phyloP scores from a whole-genome alignment of 53 echinoderm and acorn worm species.

The Temnopleurus reevesii region DNA sequence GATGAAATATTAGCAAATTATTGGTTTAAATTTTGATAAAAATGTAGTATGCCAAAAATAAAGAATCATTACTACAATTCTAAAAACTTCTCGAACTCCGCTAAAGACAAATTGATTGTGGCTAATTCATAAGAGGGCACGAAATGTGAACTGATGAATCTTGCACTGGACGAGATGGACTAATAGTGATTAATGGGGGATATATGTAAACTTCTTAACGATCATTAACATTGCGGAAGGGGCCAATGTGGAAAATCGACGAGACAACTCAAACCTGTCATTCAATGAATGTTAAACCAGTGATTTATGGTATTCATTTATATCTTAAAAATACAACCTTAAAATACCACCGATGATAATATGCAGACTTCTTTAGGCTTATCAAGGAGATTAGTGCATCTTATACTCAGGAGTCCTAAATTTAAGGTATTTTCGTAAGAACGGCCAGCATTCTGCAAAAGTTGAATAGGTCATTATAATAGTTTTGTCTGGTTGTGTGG shows the following conservation, averaged over 20 bases:
- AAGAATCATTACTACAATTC: too few species aligned
- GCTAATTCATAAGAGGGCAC: too few species aligned
- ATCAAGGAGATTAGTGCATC: not conserved
- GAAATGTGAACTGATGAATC: too few species aligned
- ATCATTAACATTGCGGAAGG: constrained; percentile 17
- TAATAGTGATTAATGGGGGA: not conserved
- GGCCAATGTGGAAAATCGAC: not conserved
- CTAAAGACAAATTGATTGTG: too few species aligned
- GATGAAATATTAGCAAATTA: too few species aligned
- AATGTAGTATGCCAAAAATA: too few species aligned
- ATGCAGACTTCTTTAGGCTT: too few species aligned
- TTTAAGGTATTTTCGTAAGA: not conserved
- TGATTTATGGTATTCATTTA: not conserved
- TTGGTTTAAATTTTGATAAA: too few species aligned
- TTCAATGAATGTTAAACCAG: not conserved
- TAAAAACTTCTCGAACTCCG: too few species aligned
- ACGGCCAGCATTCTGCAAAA: not conserved
- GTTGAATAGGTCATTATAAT: not conserved
- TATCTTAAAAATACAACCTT: constrained; percentile 1
- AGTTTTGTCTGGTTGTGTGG: not conserved
- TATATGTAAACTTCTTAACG: constrained; percentile 2
- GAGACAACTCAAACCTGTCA: not conserved
- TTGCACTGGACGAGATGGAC: not conserved
- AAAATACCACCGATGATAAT: too few species aligned
- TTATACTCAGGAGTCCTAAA: too few species aligned